These are phyloP conservation scores for Siphamia tubifer DNA, from an alignment of 2,113 vertebrate species.

Conservation along the genomic window DNA sequence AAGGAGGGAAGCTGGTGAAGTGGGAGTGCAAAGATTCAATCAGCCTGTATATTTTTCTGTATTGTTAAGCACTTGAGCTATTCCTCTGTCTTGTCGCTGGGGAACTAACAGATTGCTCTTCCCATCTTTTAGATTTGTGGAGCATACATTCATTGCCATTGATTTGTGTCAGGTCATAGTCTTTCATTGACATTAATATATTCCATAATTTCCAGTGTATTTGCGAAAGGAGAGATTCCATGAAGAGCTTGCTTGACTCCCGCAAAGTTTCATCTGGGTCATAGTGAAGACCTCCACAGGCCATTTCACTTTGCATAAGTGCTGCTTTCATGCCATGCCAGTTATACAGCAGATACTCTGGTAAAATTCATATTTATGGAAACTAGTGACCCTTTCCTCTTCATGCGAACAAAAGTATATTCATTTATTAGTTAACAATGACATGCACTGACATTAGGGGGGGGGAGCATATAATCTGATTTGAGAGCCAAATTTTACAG, in stretches of 20 bases:
- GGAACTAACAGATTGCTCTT: slow-evolving; percentile 58
- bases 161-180: slow-evolving; percentile 73
- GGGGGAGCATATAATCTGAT: not conserved
- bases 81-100: slow-evolving; percentile 44
- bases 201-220: slow-evolving; percentile 61
- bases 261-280: slow-evolving; percentile 68
- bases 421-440: slow-evolving; percentile 1
- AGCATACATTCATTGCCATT: slow-evolving; percentile 64
- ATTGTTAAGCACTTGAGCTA: slow-evolving; percentile 61
- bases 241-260: slow-evolving; percentile 54
- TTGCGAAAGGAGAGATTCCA: slow-evolving; percentile 33
- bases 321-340: slow-evolving; percentile 57
- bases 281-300: slow-evolving; percentile 42
- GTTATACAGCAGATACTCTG: slow-evolving; percentile 32
- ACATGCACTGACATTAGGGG: not conserved
- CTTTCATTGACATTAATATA: slow-evolving; percentile 66
- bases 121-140: slow-evolving; percentile 53
- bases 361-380: slow-evolving; percentile 43
- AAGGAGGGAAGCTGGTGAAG: slow-evolving; percentile 55
- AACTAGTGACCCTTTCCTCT: slow-evolving; percentile 13
- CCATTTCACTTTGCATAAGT: slow-evolving; percentile 56
- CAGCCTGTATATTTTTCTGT: slow-evolving; percentile 51
- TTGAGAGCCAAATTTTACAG: not conserved
- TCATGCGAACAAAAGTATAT: not conserved
- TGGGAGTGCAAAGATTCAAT: slow-evolving; percentile 66